Evolutionary conservation across 2,113 vertebrate species (phyloP).

Genomic region (Corvus hawaiiensis): DNA sequence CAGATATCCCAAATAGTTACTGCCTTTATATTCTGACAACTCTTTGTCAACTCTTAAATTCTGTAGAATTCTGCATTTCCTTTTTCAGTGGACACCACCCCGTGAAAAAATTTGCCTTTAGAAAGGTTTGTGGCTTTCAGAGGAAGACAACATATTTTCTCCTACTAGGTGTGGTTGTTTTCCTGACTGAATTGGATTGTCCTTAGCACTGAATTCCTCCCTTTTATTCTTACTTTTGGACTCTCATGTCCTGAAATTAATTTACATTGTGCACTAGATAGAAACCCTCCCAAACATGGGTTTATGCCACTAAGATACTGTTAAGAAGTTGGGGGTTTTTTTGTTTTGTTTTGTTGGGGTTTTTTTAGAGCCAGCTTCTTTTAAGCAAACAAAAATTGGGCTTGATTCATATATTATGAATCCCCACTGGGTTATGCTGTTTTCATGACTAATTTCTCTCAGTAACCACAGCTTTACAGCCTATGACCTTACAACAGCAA

Average conservation of each 20-base stretch:
- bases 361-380: neutral
- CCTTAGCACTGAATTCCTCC: neutral
- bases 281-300: neutral
- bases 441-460: slow-evolving; percentile 76
- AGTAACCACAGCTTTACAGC: slow-evolving; percentile 64
- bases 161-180: neutral
- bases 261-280: neutral
- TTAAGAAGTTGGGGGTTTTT: neutral
- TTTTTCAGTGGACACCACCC: neutral
- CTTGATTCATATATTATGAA: slow-evolving; percentile 57
- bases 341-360: neutral
- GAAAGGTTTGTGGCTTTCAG: neutral
- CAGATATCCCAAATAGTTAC: neutral
- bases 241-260: neutral
- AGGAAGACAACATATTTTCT: neutral
- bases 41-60: neutral
- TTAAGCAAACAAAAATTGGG: slow-evolving; percentile 61
- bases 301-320: neutral
- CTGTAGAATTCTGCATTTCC: neutral
- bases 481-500: slow-evolving; percentile 69
- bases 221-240: neutral
- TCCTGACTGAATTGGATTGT: neutral
- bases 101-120: neutral
- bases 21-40: neutral
- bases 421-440: slow-evolving; percentile 56